phyloP scores from a whole-genome alignment of 2,888 invertebrate species.

The Pheosia tremula region DNA sequence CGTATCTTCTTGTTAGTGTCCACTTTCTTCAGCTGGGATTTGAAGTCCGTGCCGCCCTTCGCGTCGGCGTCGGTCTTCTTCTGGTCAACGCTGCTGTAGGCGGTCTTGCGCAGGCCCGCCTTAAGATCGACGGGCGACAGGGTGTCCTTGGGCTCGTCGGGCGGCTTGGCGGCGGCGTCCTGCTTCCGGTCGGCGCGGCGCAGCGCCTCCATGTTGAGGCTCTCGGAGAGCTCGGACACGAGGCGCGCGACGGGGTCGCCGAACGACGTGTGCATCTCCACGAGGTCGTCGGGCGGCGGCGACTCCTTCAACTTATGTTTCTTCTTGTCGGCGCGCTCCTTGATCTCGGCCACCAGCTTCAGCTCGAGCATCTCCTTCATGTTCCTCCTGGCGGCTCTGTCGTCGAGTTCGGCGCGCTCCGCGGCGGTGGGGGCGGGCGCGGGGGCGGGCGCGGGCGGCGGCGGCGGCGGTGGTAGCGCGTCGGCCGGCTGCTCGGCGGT shows the following conservation, averaged over 20 bases:
- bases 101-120: conserved; percentile 77
- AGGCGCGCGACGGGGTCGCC: conserved; percentile 92
- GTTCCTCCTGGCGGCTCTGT: conserved; percentile 68
- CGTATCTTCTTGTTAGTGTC: conserved; percentile 86
- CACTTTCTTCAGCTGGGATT: conserved; percentile 89
- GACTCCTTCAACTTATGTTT: conserved; percentile 83
- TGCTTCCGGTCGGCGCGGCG: conserved; percentile 54
- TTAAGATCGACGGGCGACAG: conserved; percentile 78
- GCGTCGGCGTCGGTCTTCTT: conserved; percentile 51
- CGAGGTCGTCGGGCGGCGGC: conserved; percentile 61
- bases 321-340: conserved; percentile 89
- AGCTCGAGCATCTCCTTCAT: conserved; percentile 94
- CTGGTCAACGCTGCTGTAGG: conserved; percentile 51
- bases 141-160: conserved; percentile 52
- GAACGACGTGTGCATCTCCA: conserved; percentile 62
- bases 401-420: conserved; percentile 56
- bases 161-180: conserved; percentile 47
- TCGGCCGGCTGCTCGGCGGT: conserved; percentile 80
- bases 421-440: conserved; percentile 82
- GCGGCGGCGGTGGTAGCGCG: conserved; percentile 62
- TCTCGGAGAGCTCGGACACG: conserved; percentile 93
- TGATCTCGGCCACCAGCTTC: conserved; percentile 93
- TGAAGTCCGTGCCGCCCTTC: conserved; percentile 80
- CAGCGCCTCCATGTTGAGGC: conserved; percentile 87
- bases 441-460: conserved; percentile 70